These are phyloP conservation scores for Acridotheres tristis DNA, from an alignment of 2,797 vertebrate species.

Conservation along the genomic window DNA sequence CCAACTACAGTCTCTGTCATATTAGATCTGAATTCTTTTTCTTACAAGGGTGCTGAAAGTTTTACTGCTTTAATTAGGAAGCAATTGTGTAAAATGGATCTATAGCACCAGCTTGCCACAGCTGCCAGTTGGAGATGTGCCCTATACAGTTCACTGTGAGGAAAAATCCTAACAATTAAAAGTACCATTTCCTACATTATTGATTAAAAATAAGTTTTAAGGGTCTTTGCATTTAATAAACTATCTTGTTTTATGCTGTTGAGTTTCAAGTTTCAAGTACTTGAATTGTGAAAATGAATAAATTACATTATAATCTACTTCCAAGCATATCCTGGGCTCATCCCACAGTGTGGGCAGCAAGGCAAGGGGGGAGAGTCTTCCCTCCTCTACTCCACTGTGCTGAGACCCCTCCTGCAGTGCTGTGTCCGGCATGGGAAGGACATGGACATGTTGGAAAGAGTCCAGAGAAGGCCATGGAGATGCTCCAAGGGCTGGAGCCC, in stretches of 20 bases:
- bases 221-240: not conserved
- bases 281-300: not conserved
- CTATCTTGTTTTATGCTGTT: not conserved
- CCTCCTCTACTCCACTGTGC: not conserved
- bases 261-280: not conserved
- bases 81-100: not conserved
- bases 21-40: not conserved
- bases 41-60: conserved; percentile 7
- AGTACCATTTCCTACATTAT: not conserved
- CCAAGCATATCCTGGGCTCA: not conserved
- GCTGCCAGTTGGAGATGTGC: not conserved
- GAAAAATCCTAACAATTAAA: not conserved
- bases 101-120: not conserved
- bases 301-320: not conserved
- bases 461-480: not conserved
- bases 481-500: not conserved
- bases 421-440: not conserved
- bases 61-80: conserved; percentile 21
- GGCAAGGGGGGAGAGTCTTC: not conserved
- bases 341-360: not conserved
- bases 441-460: not conserved
- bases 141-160: not conserved
- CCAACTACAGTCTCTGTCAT: not conserved
- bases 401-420: not conserved
- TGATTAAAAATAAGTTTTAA: not conserved